Conservation (phyloP, 2,113 vertebrate species). For the Turdus rufiventris region DNA sequence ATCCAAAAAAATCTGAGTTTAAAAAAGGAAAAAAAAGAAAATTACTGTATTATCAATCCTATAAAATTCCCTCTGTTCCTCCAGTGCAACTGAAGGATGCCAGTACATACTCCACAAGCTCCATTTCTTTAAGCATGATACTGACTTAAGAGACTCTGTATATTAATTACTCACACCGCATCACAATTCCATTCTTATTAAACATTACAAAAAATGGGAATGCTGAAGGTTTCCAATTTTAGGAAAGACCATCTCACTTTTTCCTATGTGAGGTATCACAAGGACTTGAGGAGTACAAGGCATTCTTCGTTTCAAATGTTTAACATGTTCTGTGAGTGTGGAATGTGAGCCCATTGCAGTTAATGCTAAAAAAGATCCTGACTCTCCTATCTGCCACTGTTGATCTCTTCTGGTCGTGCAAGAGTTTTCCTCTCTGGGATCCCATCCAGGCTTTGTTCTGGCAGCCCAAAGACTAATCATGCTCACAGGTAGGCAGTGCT, state of each 20-base stretch:
- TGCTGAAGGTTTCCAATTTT: neutral
- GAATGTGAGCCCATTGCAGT: neutral
- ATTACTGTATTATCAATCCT: neutral
- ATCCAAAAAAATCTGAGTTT: neutral
- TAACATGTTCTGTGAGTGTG: fast-evolving
- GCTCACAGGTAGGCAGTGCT: neutral
- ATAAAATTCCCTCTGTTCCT: neutral
- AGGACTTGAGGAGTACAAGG: neutral
- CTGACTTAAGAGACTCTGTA: neutral
- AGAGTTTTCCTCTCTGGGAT: neutral
- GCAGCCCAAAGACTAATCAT: neutral
- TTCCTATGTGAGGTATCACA: fast-evolving
- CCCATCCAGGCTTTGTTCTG: neutral
- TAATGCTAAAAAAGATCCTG: neutral
- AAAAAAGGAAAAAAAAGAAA: neutral
- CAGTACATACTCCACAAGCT: neutral
- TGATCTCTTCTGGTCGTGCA: neutral
- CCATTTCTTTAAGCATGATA: neutral
- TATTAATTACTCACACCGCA: neutral
- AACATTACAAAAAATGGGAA: neutral
- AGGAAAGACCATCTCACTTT: neutral
- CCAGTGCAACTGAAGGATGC: neutral
- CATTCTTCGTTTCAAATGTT: neutral
- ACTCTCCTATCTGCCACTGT: neutral
- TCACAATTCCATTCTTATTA: neutral